These are phyloP conservation scores for Philereme transversata DNA, from an alignment of 2,888 invertebrate genomes.

Conservation along the genomic window DNA sequence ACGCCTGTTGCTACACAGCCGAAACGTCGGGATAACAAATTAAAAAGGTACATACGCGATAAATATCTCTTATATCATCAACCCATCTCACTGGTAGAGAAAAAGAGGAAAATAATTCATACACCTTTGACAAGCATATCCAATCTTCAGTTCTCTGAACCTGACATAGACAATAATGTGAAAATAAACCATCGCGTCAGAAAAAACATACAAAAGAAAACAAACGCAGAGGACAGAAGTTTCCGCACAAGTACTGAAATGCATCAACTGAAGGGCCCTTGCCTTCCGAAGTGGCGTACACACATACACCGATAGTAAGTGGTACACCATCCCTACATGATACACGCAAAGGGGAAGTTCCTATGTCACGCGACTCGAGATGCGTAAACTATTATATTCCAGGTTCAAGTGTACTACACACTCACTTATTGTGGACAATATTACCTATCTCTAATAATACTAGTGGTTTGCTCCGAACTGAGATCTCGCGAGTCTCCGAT, in stretches of 20 bases:
- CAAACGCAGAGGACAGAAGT: slow-evolving; percentile 40
- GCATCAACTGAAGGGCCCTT: slow-evolving; percentile 64
- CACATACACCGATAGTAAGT: slow-evolving; percentile 25
- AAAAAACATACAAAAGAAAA: slow-evolving; percentile 40
- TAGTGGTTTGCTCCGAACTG: no score
- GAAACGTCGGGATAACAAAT: no score
- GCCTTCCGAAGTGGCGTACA: slow-evolving; percentile 50
- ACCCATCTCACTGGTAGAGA: no score
- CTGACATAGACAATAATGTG: neutral
- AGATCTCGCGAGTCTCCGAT: no score
- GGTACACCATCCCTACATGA: slow-evolving; percentile 17
- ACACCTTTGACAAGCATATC: neutral
- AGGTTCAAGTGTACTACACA: no score
- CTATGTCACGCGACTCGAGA: neutral
- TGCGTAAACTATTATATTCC: no score
- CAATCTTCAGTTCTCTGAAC: neutral
- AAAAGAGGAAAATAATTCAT: no score
- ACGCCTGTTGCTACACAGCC: no score
- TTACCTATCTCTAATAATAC: no score
- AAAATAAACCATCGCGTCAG: slow-evolving; percentile 7
- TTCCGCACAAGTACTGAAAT: slow-evolving; percentile 54
- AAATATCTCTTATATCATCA: no score
- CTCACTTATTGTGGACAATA: no score
- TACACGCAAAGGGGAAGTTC: slow-evolving; percentile 1
- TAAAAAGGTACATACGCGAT: no score